Conservation (phyloP, 1,140 invertebrate genomes). For the Pseudoatta argentina region DNA sequence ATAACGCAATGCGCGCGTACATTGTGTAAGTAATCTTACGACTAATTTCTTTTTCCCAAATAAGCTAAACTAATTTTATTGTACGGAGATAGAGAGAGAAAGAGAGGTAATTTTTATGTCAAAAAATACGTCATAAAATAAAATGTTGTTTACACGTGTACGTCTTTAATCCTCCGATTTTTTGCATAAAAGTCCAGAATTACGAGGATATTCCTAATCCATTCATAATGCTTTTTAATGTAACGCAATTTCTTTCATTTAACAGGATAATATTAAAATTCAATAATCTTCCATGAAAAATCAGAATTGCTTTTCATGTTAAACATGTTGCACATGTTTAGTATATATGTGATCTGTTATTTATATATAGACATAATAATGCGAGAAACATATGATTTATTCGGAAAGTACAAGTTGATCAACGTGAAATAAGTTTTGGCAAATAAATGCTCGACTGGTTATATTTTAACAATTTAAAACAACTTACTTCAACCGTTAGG, state of each 20-base stretch:
- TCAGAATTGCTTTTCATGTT: neutral
- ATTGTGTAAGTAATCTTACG: neutral
- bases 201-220: neutral
- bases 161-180: neutral
- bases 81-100: neutral
- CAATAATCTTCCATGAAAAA: neutral
- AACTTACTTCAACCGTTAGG: slow-evolving; percentile 34
- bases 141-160: too few species aligned
- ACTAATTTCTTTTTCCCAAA: neutral
- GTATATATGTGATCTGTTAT: neutral
- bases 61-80: neutral
- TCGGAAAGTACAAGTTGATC: slow-evolving; percentile 17
- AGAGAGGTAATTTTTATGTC: neutral
- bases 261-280: neutral
- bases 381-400: neutral
- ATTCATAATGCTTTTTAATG: neutral
- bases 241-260: neutral
- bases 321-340: neutral
- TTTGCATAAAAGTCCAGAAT: neutral
- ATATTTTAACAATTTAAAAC: slow-evolving; percentile 4
- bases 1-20: neutral
- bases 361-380: neutral
- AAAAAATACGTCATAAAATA: neutral
- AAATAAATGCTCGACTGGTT: neutral
- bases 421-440: neutral